A percentile compares a stretch with the other conserved stretches of the same genome.
These are phyloP conservation scores for Eueides isabella DNA, from an alignment of 1,140 invertebrate species.

Conservation along the genomic window DNA sequence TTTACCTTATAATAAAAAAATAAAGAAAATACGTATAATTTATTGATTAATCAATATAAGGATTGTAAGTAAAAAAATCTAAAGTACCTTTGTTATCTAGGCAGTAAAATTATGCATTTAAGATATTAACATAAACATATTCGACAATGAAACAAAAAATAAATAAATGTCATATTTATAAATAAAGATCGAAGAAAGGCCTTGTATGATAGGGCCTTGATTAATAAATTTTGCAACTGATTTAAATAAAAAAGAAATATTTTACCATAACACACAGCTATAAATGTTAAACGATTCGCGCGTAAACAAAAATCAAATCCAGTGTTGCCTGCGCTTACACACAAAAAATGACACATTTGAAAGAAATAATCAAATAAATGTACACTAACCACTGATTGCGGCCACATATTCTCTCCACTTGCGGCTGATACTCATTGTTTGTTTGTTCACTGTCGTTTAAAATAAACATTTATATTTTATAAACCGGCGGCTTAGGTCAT, in stretches of 20 bases:
- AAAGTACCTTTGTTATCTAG: too few relatives aligned
- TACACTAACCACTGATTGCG: conserved; percentile 75
- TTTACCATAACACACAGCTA: background rate
- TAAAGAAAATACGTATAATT: too few relatives aligned
- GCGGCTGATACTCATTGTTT: conserved; percentile 66
- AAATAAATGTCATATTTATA: background rate
- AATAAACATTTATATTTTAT: conserved; percentile 71
- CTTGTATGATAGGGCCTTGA: background rate
- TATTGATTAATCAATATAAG: too few relatives aligned
- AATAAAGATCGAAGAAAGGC: background rate
- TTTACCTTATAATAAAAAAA: too few relatives aligned
- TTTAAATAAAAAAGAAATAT: background rate
- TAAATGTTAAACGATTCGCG: background rate
- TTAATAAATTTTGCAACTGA: background rate
- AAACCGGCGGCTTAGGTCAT: conserved; percentile 49
- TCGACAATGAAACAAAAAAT: background rate
- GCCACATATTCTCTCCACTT: conserved; percentile 76
- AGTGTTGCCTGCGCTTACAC: conserved; percentile 28
- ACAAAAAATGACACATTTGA: conserved; percentile 13
- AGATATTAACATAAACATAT: background rate
- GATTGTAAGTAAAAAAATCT: too few relatives aligned
- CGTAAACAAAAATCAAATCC: background rate
- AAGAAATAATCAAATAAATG: conserved; percentile 48
- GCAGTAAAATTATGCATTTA: too few relatives aligned
- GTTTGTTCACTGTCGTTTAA: conserved; percentile 53